Percentiles rank a stretch among this genome's conserved stretches.
Conservation (phyloP, 2,888 invertebrate genomes). For the Tetropium fuscum region DNA sequence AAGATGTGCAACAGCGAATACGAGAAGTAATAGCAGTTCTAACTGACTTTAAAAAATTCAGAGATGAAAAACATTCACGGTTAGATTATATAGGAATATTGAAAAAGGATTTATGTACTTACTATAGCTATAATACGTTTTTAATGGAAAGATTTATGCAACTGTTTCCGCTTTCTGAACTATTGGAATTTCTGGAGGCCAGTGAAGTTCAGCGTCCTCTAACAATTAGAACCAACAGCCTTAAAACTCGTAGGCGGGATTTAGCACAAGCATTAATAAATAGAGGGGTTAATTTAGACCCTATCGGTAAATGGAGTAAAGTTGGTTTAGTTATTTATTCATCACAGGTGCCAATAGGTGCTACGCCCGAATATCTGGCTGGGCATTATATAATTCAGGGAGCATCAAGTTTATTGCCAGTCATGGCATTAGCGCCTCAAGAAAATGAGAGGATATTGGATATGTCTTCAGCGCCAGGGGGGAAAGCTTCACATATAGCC, state of each 20-base stretch:
- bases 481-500: constrained; percentile 98
- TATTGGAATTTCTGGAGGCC: constrained; percentile 95
- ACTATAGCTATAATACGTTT: constrained; percentile 98
- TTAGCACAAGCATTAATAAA: constrained; percentile 95
- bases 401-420: constrained; percentile 96
- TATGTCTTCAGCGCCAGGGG: constrained; percentile 98
- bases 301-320: constrained; percentile 98
- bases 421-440: constrained; percentile 97
- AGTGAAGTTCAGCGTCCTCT: constrained; percentile 95
- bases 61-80: constrained; percentile 78
- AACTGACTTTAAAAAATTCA: constrained; percentile 80
- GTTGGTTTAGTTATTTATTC: constrained; percentile 97
- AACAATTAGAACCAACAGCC: constrained; percentile 94
- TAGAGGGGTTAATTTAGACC: constrained; percentile 97
- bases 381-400: constrained; percentile 44
- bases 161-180: constrained; percentile 86
- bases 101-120: constrained; percentile 87
- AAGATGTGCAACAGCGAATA: constrained; percentile 90
- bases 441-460: constrained; percentile 95
- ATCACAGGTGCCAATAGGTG: constrained; percentile 96
- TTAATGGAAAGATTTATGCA: constrained; percentile 93
- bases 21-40: constrained; percentile 86
- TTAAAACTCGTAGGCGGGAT: constrained; percentile 93
- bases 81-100: constrained; percentile 86
- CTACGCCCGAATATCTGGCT: constrained; percentile 98